These are phyloP conservation scores for Ennomos fuscantarius DNA, from an alignment of 2,888 invertebrate species.

Conservation along the genomic window DNA sequence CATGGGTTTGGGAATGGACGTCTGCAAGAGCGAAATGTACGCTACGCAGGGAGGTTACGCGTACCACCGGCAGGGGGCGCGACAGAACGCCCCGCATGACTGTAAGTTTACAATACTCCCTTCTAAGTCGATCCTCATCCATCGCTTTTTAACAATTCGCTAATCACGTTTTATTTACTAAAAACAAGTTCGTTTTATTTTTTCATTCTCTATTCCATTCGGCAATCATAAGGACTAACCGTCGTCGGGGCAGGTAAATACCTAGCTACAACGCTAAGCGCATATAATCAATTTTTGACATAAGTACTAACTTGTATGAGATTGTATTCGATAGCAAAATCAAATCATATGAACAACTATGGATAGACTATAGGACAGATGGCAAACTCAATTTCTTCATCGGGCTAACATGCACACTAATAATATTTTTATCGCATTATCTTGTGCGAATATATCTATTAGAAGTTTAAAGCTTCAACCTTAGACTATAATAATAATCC, in stretches of 20 bases:
- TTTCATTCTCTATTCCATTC: slow-evolving; percentile 48
- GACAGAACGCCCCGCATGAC: slow-evolving; percentile 90
- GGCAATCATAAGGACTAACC: slow-evolving; percentile 64
- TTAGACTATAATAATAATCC: too few relatives aligned
- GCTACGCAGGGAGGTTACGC: slow-evolving; percentile 94
- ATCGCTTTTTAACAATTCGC: slow-evolving; percentile 30
- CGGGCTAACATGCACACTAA: too few relatives aligned
- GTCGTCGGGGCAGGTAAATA: slow-evolving; percentile 57
- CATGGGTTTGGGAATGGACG: slow-evolving; percentile 92
- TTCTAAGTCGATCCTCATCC: slow-evolving; percentile 7
- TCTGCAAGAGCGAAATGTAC: slow-evolving; percentile 93
- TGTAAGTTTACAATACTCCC: slow-evolving; percentile 85
- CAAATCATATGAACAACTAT: too few relatives aligned
- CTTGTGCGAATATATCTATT: too few relatives aligned
- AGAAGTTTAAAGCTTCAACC: too few relatives aligned
- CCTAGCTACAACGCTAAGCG: neutral
- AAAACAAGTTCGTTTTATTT: slow-evolving; percentile 41
- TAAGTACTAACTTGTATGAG: too few relatives aligned
- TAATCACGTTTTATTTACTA: slow-evolving; percentile 24
- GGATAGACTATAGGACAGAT: too few relatives aligned
- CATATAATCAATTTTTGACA: too few relatives aligned
- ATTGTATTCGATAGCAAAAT: too few relatives aligned
- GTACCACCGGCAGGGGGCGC: slow-evolving; percentile 90
- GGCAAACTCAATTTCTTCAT: too few relatives aligned
- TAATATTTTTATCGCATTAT: too few relatives aligned